Conservation (phyloP, 2,113 vertebrate species). For the Ageneiosus marmoratus region DNA sequence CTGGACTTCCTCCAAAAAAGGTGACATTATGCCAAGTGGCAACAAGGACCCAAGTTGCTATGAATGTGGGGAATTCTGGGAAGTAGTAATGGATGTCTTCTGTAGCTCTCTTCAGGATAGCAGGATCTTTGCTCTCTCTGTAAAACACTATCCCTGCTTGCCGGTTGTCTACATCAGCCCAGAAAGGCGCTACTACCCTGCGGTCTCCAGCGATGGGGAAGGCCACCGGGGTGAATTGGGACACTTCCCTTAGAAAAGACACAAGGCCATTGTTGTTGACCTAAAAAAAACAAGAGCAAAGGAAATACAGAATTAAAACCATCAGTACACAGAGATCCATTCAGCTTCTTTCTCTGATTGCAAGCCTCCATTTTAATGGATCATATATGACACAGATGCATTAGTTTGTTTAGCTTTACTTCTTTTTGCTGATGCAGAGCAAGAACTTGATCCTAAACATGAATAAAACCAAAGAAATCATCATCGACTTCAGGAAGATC, state of each 20-base stretch:
- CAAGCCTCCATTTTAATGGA: not conserved
- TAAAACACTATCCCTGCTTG: conserved; percentile 86
- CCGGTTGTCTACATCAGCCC: conserved; percentile 96
- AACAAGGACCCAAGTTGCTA: conserved; percentile 85
- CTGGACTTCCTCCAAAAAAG: conserved; percentile 88
- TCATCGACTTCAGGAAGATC: too few species aligned
- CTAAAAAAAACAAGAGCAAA: conserved; percentile 63
- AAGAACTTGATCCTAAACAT: too few species aligned
- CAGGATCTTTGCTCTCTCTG: conserved; percentile 81
- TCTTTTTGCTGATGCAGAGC: too few species aligned
- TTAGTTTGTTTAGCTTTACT: not conserved
- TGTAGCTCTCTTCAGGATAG: conserved; percentile 77
- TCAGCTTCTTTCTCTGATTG: conserved; percentile 18
- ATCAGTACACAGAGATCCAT: conserved; percentile 8
- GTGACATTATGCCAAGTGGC: conserved; percentile 93
- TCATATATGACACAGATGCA: not conserved
- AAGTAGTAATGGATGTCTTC: conserved; percentile 82
- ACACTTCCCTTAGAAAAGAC: conserved; percentile 95
- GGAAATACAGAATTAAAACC: conserved; percentile 20
- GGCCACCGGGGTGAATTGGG: conserved; percentile 93
- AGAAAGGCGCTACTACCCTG: conserved; percentile 92
- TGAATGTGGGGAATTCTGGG: conserved; percentile 82
- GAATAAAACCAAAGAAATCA: too few species aligned
- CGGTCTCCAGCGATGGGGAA: conserved; percentile 97
- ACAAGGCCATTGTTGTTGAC: conserved; percentile 98